phyloP scores from a whole-genome alignment of 2,888 invertebrate genomes.

The Rhingia campestris region DNA sequence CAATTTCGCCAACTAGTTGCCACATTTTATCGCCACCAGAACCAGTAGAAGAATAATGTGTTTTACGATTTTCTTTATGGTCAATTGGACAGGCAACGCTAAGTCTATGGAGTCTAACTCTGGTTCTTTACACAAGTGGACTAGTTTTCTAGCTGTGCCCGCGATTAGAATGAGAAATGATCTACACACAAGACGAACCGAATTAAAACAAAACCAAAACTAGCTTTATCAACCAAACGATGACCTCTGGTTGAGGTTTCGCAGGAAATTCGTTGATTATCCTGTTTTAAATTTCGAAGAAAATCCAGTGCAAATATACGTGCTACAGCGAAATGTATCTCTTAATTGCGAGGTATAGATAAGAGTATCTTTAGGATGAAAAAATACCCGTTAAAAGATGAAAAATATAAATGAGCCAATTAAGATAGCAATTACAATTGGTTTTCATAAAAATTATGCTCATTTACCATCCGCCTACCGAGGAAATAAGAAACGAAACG shows the following conservation, averaged over 20 bases:
- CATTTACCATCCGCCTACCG: slow-evolving; percentile 2
- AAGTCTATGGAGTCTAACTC: not conserved
- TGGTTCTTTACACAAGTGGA: slow-evolving; percentile 34
- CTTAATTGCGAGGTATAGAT: not conserved
- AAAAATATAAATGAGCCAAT: slow-evolving; percentile 52
- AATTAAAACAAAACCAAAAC: slow-evolving; percentile 3
- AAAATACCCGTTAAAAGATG: slow-evolving; percentile 43
- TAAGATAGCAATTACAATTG: slow-evolving; percentile 63
- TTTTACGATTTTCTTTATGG: slow-evolving; percentile 33
- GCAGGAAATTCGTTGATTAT: slow-evolving; percentile 16
- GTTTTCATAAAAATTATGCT: slow-evolving; percentile 28
- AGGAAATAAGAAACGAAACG: slow-evolving; percentile 16
- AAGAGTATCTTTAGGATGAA: slow-evolving; percentile 8
- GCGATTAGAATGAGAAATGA: slow-evolving; percentile 52
- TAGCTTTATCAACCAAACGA: slow-evolving; percentile 4
- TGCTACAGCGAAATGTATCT: not conserved
- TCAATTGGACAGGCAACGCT: slow-evolving; percentile 59
- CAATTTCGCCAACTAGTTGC: slow-evolving; percentile 24
- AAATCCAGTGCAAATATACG: not conserved
- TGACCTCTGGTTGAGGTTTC: slow-evolving; percentile 39
- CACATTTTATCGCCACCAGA: slow-evolving; percentile 36
- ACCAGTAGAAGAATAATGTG: slow-evolving; percentile 5
- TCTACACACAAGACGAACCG: not conserved
- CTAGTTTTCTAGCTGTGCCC: slow-evolving; percentile 49
- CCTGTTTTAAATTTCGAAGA: slow-evolving; percentile 29